Evolutionary conservation across 1,140 invertebrate species (phyloP).

Genomic region (Panonychus citri): DNA sequence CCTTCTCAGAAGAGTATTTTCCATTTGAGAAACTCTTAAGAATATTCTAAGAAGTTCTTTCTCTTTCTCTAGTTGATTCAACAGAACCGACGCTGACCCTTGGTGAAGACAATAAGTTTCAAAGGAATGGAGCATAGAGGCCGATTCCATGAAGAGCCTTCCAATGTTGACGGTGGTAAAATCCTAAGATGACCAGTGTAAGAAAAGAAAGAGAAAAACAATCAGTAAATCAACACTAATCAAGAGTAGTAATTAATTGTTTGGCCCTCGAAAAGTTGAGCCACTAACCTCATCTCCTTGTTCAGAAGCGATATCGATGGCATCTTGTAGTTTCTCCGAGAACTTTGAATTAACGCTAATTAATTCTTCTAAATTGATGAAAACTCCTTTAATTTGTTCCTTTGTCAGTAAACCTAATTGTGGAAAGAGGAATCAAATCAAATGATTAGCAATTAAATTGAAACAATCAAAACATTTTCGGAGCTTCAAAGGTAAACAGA

Average conservation of each 20-base stretch:
- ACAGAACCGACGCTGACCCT: conserved; percentile 58
- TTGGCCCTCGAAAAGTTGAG: neutral
- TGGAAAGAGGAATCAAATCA: too few species aligned
- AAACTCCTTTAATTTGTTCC: conserved; percentile 52
- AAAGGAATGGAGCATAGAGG: conserved; percentile 74
- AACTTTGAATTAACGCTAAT: conserved; percentile 56
- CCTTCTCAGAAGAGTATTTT: conserved; percentile 65
- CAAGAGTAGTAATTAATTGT: neutral
- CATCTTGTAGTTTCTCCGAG: conserved; percentile 57
- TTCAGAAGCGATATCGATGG: conserved; percentile 57
- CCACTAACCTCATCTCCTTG: conserved; percentile 35
- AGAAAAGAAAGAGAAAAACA: conserved; percentile 3
- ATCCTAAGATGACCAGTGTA: conserved; percentile 35
- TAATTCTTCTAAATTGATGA: conserved; percentile 77
- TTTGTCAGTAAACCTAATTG: conserved; percentile 27
- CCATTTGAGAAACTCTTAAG: conserved; percentile 81
- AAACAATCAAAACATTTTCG: too few species aligned
- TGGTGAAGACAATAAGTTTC: conserved; percentile 67
- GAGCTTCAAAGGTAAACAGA: too few species aligned
- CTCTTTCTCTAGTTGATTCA: conserved; percentile 79
- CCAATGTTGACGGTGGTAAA: conserved; percentile 69
- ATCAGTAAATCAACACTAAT: too few species aligned
- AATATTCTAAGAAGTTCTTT: conserved; percentile 84
- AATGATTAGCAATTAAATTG: too few species aligned
- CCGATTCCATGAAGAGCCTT: conserved; percentile 64